Evolutionary conservation across 2,888 invertebrate genomes (phyloP).

Genomic region (Drosophila meridionalis): DNA sequence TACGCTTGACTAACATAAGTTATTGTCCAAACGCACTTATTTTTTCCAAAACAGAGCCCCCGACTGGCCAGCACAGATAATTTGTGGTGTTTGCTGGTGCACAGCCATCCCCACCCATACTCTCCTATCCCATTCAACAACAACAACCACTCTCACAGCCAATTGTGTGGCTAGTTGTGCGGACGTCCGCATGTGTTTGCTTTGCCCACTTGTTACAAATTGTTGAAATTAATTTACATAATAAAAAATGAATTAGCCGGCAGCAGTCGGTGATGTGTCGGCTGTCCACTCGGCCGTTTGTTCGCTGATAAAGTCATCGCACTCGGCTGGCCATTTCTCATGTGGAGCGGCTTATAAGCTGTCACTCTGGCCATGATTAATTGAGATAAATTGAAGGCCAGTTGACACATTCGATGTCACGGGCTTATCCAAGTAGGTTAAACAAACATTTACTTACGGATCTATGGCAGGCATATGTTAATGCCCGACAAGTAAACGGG

Average conservation of each 20-base stretch:
- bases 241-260: conserved; percentile 73
- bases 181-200: conserved; percentile 26
- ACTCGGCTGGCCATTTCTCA: conserved; percentile 37
- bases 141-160: conserved; percentile 12
- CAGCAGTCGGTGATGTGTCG: conserved; percentile 27
- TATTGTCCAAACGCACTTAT: conserved; percentile 70
- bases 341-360: conserved; percentile 34
- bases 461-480: conserved; percentile 5
- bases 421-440: conserved; percentile 16
- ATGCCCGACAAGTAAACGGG: not conserved
- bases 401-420: conserved; percentile 41
- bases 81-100: conserved; percentile 40
- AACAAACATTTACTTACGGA: conserved; percentile 7
- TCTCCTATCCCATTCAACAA: not conserved
- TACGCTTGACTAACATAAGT: conserved; percentile 81
- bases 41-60: conserved; percentile 39
- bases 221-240: conserved; percentile 76
- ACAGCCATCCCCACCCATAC: not conserved
- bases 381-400: conserved; percentile 59
- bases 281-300: conserved; percentile 5
- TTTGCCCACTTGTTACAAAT: conserved; percentile 58
- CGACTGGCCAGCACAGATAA: conserved; percentile 68
- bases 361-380: conserved; percentile 53
- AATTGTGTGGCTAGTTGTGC: conserved; percentile 18
- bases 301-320: conserved; percentile 41